These are phyloP conservation scores for Phyllostomus discolor DNA, from an alignment of 2,113 vertebrate genomes.

Conservation along the genomic window DNA sequence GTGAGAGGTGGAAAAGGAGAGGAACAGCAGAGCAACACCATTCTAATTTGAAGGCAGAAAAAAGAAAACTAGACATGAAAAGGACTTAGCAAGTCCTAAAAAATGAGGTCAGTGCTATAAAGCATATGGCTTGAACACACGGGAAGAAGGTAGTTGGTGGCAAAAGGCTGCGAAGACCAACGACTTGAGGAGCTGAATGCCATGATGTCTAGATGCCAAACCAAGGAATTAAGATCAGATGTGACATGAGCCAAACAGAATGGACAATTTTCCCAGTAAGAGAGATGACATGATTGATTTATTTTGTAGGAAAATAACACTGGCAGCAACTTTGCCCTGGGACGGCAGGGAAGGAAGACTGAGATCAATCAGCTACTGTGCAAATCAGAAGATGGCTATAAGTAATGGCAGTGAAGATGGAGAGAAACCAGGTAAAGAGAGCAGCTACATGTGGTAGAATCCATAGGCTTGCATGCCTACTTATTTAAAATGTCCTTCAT, in stretches of 20 bases:
- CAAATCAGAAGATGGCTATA: background rate
- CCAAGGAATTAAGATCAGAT: background rate
- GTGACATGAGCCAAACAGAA: background rate
- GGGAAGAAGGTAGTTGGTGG: background rate
- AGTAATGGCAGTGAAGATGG: background rate
- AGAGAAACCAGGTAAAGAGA: background rate
- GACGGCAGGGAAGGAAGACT: background rate
- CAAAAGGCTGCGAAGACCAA: background rate
- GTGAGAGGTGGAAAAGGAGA: background rate
- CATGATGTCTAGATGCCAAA: background rate
- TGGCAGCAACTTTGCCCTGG: background rate
- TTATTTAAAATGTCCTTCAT: background rate
- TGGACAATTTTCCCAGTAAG: conserved; percentile 5
- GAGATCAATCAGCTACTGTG: background rate
- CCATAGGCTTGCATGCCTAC: background rate
- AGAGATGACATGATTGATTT: background rate
- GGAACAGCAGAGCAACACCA: background rate
- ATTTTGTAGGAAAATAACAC: conserved; percentile 18
- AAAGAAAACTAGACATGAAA: background rate
- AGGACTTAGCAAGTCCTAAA: background rate
- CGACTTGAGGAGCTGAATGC: background rate
- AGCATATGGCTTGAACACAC: background rate
- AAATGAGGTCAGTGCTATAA: background rate
- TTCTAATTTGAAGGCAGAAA: background rate
- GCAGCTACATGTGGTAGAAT: background rate